Base-by-base conservation (phyloP, 23 tunicate species). In the Corella eumyota region DNA sequence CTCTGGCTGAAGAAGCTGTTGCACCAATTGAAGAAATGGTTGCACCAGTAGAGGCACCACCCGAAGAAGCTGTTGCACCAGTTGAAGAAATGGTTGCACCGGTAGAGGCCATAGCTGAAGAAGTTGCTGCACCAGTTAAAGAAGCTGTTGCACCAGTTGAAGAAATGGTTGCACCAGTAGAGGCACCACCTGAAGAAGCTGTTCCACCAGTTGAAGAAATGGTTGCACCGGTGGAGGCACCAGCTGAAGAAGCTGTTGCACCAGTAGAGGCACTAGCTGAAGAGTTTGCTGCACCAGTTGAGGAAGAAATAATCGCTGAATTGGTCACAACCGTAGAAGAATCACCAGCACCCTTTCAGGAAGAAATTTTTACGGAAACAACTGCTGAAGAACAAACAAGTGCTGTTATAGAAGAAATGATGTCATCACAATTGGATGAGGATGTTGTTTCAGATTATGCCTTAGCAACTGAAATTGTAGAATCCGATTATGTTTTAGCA, bases 181-280 rank as follows among this genome's bases (percentile, higher is more conserved):
- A 25, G 28, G 68, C 68, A 36, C 50, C 28, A 53, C 31, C 13
- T 34, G 40, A 36, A 37, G 36, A 25, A 19, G 65, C 56, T 35
- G 74, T 25, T 25, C 36, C 63, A 58, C 9, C 36, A 6, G 63
- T 25, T 6, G 63, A 29, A 58, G 62, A 27, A 4, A 29, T 15
- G 6, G 70, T 0, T 3, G 30, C 65, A 9, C 55, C 54, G 5
- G 78, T 48, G 50, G 62, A 72, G 34, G 30, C 78, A n/a, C 55
- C 69, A 32, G 73, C 11, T 19, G 66, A 36, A 58, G 36, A 25
- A 19, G 65, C 48, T 1, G 74, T 22, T 9, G 74, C 50, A 28
- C 36, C 63, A 58, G 63, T 5, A 58, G 63, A 24, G 15, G 32
- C 67, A 6, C 50, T 22, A 48, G 52, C 45, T 49, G 71, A 29